Base-by-base conservation (phyloP, 1,140 invertebrate genomes). In the Neuroterus valhalla region DNA sequence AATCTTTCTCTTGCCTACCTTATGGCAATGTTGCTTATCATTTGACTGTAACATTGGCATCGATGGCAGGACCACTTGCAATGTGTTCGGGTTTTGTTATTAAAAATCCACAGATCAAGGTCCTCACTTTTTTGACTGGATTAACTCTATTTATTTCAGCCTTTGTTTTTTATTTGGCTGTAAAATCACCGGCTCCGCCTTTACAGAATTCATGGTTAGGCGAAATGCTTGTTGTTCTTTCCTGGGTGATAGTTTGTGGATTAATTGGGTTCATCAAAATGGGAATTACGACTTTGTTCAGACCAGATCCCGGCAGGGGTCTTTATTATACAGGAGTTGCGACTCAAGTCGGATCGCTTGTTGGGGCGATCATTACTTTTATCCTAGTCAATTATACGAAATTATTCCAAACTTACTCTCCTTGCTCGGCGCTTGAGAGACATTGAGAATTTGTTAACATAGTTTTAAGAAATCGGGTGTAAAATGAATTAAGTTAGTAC, bases 1-100 rank as follows among this genome's bases (percentile, higher is more conserved):
- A 98, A 86, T 94, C 96, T 0, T 98, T 94, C 86, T 96, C 96
- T 1, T 96, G 95, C 88, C 90, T 97, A 69, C 96, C 97, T 0
- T 98, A 98, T 85, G 96, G 97, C 2, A 93, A 93, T 77, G 84
- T 91, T 11, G 93, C 94, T 0, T 98, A 97, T 89, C 96, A 97
- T 87, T 91, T 97, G 80, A 92, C 95, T 8, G 94, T 95, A 14
- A 95, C 94, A 2, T 88, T 98, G 38, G 92, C 94, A n/a, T 93
- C 93, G 14, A 95, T 97, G 89, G 95, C 96, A 42, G 96, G 96
- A 88, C 96, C 97, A 3, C 82, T 94, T 17, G 95, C 95, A 21
- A 97, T 96, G 89, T 94, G 96, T 78, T 80, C 95, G 31, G 94
- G 94, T 66, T 94, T 96, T 83, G 93, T 96, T 85, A 82, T 96